phyloP scores from a whole-genome alignment of 2,113 vertebrate genomes.

The Antechinus stuartii region DNA sequence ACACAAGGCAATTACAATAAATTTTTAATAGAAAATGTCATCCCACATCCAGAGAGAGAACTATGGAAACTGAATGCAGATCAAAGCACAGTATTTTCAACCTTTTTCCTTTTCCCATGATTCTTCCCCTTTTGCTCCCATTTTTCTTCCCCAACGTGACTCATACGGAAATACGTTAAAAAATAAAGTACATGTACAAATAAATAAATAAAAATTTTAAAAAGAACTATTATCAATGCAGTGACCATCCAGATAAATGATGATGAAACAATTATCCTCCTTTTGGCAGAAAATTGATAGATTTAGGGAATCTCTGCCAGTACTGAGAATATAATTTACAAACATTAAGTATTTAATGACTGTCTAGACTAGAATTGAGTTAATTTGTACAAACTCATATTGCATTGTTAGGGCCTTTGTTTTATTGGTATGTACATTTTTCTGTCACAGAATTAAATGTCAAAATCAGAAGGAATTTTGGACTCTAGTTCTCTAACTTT shows the following conservation, averaged over 20 bases:
- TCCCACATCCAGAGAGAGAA: too few relatives aligned
- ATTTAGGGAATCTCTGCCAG: background rate
- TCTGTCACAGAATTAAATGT: background rate
- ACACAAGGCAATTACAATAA: too few relatives aligned
- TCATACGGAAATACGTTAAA: too few relatives aligned
- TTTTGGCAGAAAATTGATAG: background rate
- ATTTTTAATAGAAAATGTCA: too few relatives aligned
- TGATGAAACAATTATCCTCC: background rate
- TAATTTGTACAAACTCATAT: constrained; percentile 18
- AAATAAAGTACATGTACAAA: too few relatives aligned
- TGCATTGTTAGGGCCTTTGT: background rate
- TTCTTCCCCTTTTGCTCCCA: too few relatives aligned
- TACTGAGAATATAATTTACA: background rate
- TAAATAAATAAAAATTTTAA: background rate
- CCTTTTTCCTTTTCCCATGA: too few relatives aligned
- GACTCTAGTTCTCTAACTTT: background rate
- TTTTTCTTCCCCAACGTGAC: too few relatives aligned
- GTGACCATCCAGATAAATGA: background rate
- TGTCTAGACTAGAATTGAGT: background rate
- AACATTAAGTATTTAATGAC: background rate
- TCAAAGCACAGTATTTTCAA: too few relatives aligned
- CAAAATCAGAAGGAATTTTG: background rate
- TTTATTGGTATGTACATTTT: background rate
- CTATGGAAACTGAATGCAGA: too few relatives aligned
- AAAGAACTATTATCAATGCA: background rate